Conservation (phyloP, 2,888 invertebrate genomes). For the Eilema depressum region DNA sequence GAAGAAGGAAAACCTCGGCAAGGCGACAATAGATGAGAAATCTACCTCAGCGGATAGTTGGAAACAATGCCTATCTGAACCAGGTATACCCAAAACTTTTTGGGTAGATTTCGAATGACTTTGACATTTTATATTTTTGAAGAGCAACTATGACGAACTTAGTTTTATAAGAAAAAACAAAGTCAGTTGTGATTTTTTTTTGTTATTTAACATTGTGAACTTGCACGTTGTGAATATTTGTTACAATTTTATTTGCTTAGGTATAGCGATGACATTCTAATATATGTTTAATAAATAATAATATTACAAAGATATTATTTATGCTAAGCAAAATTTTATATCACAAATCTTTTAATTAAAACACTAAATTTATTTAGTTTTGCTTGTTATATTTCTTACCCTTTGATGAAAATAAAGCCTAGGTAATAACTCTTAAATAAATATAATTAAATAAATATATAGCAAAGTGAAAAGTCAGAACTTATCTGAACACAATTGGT, state of each 20-base stretch:
- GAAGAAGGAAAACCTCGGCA: conserved; percentile 90
- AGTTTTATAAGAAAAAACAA: conserved; percentile 32
- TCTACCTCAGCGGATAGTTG: conserved; percentile 87
- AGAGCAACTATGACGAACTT: conserved; percentile 50
- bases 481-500: too few species aligned
- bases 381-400: neutral
- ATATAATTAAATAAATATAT: too few species aligned
- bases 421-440: too few species aligned
- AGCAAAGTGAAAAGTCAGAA: too few species aligned
- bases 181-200: conserved; percentile 30
- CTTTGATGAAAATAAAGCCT: neutral
- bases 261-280: conserved; percentile 31
- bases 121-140: conserved; percentile 4
- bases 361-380: conserved; percentile 28
- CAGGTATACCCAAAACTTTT: conserved; percentile 86
- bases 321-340: conserved; percentile 42
- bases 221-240: conserved; percentile 48
- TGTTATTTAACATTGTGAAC: conserved; percentile 27
- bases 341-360: conserved; percentile 44
- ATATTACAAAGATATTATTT: conserved; percentile 26
- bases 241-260: conserved; percentile 20
- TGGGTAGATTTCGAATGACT: conserved; percentile 86
- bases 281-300: conserved; percentile 14
- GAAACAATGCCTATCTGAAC: conserved; percentile 87
- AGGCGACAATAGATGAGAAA: conserved; percentile 88